Base-by-base conservation (phyloP, 2,113 vertebrate species). In the Tyrannus savana region DNA sequence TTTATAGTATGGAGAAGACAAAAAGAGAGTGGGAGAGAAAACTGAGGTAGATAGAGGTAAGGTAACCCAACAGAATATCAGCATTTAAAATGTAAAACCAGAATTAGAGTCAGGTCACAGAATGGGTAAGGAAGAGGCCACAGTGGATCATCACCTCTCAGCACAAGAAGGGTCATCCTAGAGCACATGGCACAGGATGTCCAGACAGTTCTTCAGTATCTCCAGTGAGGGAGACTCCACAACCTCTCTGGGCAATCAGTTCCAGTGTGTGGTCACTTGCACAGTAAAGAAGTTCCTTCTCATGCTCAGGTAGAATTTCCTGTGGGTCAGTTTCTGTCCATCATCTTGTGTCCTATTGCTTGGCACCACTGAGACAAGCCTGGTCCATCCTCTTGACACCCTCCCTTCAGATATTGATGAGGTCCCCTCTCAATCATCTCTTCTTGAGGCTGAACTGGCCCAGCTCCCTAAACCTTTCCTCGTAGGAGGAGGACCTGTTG, bases 201-300 rank as follows among this genome's bases (percentile, higher is more conserved):
- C 42, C 37, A 37, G 17, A 10, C 56, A 15, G 9, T 81, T 58
- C 8, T 28, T 46, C 14, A 37, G 37, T 12, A 16, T 39, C 22
- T 24, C 31, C 27, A 37, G 14, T 6, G 76, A 37, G 14, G 9
- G 9, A 50, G 9, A 8, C 7, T 88, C 17, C 14, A 27, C 21
- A 19, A 1, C 6, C 9, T 66, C 31, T 19, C 27, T 33, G 35
- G 37, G 19, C 22, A 23, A 2, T 6, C 2, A 10, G 3, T 33
- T 50, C 14, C 44, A 44, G 22, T 3, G 10, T 2, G 31, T 4
- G 2, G 14, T 59, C 27, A 52, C 6, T 13, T 37, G 27, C 17
- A 50, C 27, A 81, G 35, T 13, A 37, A 23, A 42, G 7, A 19
- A 30, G 2, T n/a, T 44, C 44, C 44, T 37, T 16, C 22, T 44